These are phyloP conservation scores for Phocoena phocoena DNA, from an alignment of 2,113 vertebrate genomes.

Conservation along the genomic window DNA sequence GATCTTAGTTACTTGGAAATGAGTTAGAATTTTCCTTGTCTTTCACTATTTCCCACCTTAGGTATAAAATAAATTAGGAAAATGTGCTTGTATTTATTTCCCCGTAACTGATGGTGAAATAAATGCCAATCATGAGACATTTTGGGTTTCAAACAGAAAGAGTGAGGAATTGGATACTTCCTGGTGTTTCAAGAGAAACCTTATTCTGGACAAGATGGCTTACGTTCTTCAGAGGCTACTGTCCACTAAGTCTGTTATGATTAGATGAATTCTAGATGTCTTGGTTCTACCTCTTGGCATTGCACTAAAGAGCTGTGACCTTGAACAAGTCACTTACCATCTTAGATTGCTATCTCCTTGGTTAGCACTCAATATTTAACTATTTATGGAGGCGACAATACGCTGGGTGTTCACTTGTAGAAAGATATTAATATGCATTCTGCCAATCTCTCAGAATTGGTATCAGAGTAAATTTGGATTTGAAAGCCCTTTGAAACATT, in stretches of 20 bases:
- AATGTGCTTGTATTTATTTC: neutral
- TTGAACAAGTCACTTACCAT: neutral
- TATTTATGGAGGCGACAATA: neutral
- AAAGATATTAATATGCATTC: neutral
- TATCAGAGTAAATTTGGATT: neutral
- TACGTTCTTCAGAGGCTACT: neutral
- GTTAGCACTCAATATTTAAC: neutral
- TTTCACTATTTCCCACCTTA: neutral
- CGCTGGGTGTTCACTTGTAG: too few species aligned
- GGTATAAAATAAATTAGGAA: neutral
- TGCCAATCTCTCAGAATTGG: neutral
- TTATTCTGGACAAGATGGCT: neutral
- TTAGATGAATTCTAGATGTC: neutral
- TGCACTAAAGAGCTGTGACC: neutral
- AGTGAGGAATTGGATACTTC: neutral
- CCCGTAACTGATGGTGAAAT: neutral
- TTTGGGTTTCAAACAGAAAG: neutral
- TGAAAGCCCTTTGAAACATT: constrained; percentile 2
- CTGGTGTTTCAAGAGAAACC: neutral
- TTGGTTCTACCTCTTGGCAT: neutral
- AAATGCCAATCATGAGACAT: neutral
- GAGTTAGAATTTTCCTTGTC: neutral
- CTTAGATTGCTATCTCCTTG: neutral
- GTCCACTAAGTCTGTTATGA: neutral
- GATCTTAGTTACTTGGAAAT: neutral